Base-by-base conservation (phyloP, 2,888 invertebrate genomes). In the Caenorhabditis afra region DNA sequence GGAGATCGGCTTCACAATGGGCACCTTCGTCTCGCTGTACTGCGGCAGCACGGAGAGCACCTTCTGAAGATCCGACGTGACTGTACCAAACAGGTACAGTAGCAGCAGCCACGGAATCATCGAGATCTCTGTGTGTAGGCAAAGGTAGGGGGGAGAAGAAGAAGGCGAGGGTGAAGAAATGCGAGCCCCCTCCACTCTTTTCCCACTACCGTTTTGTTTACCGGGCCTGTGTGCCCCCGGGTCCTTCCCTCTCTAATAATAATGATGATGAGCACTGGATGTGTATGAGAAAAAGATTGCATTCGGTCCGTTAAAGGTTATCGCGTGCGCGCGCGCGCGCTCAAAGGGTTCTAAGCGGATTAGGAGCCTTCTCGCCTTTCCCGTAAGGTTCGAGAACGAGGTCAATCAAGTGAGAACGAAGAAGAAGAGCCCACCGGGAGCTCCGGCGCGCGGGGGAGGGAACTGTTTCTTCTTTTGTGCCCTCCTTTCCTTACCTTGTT, bases 271-370 rank as follows among this genome's bases (percentile, higher is more conserved):
- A n/a, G n/a, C n/a, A n/a, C n/a, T n/a, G n/a, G n/a, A n/a, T n/a
- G 22, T 65, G 65, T 65, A 65, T 65, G 65, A 65, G 65, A 39
- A 65, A 65, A 65, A 65, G 65, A 65, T 65, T 65, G 58, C 44
- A 44, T 50, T 39, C 14, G 53, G 53, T 53, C 65, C 65, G 41
- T 65, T 53, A 53, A 65, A 45, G 65, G 65, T n/a, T n/a, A n/a
- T n/a, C n/a, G n/a, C n/a, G n/a, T n/a, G n/a, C n/a, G n/a, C n/a
- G n/a, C n/a, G n/a, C n/a, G n/a, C n/a, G 18, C 23, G 1, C 16
- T 37, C 50, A 23, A 5, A 16, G n/a, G 20, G 23, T 41, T 53
- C 53, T 65, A 65, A 65, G 52, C 65, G 65, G 65, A 53, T 65
- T 65, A 65, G 52, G 12, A 52, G 53, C 7, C 29, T 29, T 29